Evolutionary conservation across 2,888 invertebrate genomes (phyloP).

Genomic region (Noctuana brunneofusca): DNA sequence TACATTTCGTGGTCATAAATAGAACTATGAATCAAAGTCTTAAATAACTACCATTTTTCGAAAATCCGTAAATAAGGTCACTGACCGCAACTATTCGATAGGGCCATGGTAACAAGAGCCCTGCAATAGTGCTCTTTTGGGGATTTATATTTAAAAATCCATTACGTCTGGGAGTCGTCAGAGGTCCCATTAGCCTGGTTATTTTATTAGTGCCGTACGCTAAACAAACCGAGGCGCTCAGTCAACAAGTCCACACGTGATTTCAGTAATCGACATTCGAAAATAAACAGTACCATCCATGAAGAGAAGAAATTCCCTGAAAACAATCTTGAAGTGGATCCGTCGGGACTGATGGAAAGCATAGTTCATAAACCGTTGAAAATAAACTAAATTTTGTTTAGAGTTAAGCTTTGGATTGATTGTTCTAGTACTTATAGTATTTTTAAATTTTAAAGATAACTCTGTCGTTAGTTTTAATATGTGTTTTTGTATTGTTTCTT

Average conservation of each 20-base stretch:
- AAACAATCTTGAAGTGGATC: slow-evolving; percentile 53
- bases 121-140: slow-evolving; percentile 31
- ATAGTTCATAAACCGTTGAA: slow-evolving; percentile 2
- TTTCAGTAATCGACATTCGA: slow-evolving; percentile 67
- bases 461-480: too few species aligned
- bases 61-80: slow-evolving; percentile 39
- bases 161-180: slow-evolving; percentile 31
- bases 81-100: slow-evolving; percentile 37
- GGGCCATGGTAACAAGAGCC: slow-evolving; percentile 39
- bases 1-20: slow-evolving; percentile 7
- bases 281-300: slow-evolving; percentile 68
- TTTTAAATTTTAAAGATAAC: too few species aligned
- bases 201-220: slow-evolving; percentile 53
- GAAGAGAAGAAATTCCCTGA: slow-evolving; percentile 64
- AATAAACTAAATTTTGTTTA: background rate
- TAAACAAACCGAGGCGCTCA: slow-evolving; percentile 70
- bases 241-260: slow-evolving; percentile 65
- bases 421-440: background rate
- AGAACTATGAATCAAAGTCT: slow-evolving; percentile 9
- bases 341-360: background rate
- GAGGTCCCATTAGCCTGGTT: slow-evolving; percentile 50
- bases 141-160: background rate
- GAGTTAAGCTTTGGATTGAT: background rate
- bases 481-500: too few species aligned
- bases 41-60: slow-evolving; percentile 22